phyloP scores from a whole-genome alignment of 2,113 vertebrate species.

The Caretta caretta region DNA sequence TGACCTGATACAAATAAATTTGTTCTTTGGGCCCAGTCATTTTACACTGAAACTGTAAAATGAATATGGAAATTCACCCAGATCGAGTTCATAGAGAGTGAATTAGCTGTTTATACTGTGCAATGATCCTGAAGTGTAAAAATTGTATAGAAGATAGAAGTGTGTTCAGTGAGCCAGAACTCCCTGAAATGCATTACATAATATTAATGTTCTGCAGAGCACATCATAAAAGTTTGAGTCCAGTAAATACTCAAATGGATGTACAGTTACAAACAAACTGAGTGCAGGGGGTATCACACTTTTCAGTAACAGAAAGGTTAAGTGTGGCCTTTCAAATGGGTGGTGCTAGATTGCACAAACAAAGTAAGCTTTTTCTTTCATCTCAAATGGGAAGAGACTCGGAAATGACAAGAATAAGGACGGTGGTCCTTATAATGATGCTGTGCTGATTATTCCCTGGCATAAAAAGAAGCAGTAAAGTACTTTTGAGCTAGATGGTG shows the following conservation, averaged over 20 bases:
- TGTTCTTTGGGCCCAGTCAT: neutral
- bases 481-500: neutral
- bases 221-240: neutral
- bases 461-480: slow-evolving; percentile 23
- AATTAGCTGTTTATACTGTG: neutral
- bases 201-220: neutral
- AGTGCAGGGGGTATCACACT: neutral
- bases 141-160: neutral
- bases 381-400: slow-evolving; percentile 31
- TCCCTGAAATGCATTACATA: neutral
- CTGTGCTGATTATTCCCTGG: neutral
- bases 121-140: neutral
- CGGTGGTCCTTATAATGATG: neutral
- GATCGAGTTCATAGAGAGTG: neutral
- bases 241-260: neutral
- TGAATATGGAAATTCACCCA: neutral
- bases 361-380: slow-evolving; percentile 10
- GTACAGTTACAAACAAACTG: neutral
- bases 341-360: neutral
- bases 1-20: neutral
- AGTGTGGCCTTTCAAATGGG: neutral
- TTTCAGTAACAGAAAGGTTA: neutral
- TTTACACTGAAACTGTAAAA: neutral
- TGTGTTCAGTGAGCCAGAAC: neutral
- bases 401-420: slow-evolving; percentile 2